A percentile compares a stretch with the other conserved stretches of the same genome.
These are phyloP conservation scores for Asteroscopus sphinx DNA, from an alignment of 2,888 invertebrate species.

Conservation along the genomic window DNA sequence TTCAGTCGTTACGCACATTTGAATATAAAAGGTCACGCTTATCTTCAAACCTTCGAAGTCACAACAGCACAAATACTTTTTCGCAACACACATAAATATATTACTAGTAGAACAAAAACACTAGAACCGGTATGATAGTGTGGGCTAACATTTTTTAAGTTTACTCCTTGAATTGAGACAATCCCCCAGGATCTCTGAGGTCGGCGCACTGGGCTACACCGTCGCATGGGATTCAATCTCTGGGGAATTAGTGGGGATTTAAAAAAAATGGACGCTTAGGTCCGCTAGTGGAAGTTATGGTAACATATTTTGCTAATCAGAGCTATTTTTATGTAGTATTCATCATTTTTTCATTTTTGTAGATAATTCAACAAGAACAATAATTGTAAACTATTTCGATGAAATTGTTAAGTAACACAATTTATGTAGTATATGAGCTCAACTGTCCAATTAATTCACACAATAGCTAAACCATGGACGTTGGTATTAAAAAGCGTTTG, in stretches of 20 bases:
- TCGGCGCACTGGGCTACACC: conserved; percentile 67
- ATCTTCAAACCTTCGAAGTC: conserved; percentile 26
- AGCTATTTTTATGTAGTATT: no score
- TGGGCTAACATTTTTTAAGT: conserved; percentile 75
- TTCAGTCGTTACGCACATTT: neutral
- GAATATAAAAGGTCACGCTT: conserved; percentile 9
- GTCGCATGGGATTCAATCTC: conserved; percentile 89
- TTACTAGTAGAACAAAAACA: conserved; percentile 30
- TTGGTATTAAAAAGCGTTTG: no score
- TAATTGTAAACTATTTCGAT: no score
- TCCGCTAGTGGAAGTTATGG: conserved; percentile 17
- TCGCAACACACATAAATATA: conserved; percentile 23
- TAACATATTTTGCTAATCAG: conserved; percentile 20
- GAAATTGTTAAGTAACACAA: no score
- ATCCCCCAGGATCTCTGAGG: conserved; percentile 77
- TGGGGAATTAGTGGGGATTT: conserved; percentile 80
- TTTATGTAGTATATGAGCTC: no score
- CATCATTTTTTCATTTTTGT: no score
- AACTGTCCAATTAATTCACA: no score
- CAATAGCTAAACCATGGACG: no score
- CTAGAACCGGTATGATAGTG: conserved; percentile 57
- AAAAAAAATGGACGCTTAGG: conserved; percentile 69
- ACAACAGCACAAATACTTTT: conserved; percentile 21
- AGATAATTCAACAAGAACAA: no score
- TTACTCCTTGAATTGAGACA: conserved; percentile 69